Evolutionary conservation across 35 echinoderm and acorn worm genomes (phyloP).

Genomic region (Apostichopus japonicus): DNA sequence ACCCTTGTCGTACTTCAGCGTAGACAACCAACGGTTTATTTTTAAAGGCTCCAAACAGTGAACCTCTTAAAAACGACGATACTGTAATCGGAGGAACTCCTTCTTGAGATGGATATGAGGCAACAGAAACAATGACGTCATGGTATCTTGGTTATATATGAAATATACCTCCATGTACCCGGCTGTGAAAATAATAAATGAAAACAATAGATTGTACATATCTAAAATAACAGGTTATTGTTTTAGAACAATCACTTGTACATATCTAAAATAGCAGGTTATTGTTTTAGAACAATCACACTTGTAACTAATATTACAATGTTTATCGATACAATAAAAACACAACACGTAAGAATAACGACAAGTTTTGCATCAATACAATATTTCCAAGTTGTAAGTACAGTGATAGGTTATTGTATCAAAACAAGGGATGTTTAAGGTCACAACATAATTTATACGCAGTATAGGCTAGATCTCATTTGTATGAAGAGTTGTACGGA

Average conservation of each 20-base stretch:
- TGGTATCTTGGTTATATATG: neutral
- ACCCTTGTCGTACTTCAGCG: slow-evolving; percentile 19
- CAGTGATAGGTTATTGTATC: too few species aligned
- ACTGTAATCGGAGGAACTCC: neutral
- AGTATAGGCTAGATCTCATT: too few species aligned
- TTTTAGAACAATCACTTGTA: too few species aligned
- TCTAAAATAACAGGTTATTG: too few species aligned
- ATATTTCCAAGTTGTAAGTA: neutral
- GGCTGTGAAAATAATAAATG: neutral
- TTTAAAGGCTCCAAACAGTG: neutral
- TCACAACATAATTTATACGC: too few species aligned
- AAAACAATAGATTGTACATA: neutral
- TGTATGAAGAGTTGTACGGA: too few species aligned
- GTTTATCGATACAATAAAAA: neutral
- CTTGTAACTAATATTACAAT: neutral
- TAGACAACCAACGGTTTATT: neutral
- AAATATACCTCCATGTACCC: neutral
- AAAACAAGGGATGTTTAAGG: too few species aligned
- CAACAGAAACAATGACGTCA: neutral
- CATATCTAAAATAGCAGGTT: neutral
- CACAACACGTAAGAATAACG: neutral
- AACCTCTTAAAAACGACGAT: neutral
- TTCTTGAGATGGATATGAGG: too few species aligned
- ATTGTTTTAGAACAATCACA: neutral
- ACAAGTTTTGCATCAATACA: too few species aligned